phyloP scores from a whole-genome alignment of 2,113 vertebrate species.

The Xenus cinereus region DNA sequence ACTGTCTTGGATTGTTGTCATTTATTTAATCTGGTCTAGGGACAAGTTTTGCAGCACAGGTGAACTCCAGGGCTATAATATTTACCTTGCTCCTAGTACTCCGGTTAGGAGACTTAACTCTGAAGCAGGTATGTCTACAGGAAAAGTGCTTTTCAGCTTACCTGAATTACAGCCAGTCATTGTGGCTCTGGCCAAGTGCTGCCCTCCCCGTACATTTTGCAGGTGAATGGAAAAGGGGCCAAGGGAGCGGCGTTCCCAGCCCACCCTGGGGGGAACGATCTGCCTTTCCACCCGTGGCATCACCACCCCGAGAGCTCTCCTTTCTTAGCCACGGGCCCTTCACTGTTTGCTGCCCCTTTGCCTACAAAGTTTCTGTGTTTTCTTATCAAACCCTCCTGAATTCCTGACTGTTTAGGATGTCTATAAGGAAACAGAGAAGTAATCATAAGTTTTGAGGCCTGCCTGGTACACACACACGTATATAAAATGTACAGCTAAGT shows the following conservation, averaged over 20 bases:
- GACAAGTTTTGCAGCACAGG: not conserved
- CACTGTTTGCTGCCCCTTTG: not conserved
- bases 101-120: not conserved
- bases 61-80: not conserved
- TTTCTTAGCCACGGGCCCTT: not conserved
- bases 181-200: not conserved
- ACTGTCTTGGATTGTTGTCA: not conserved
- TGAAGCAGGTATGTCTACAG: not conserved
- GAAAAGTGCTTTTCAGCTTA: not conserved
- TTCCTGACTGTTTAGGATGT: not conserved
- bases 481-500: not conserved
- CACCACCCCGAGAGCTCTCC: not conserved
- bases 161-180: not conserved
- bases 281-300: not conserved
- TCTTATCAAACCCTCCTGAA: not conserved
- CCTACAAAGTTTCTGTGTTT: not conserved
- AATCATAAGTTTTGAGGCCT: not conserved
- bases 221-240: too few species aligned
- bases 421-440: not conserved
- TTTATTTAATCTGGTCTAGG: not conserved
- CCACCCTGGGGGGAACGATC: not conserved
- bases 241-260: rapidly evolving
- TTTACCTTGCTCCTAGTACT: not conserved
- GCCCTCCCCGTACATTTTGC: rapidly evolving
- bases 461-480: not conserved